These are phyloP conservation scores for Orientallactaga bullata DNA, from an alignment of 2,113 vertebrate species.

Conservation along the genomic window DNA sequence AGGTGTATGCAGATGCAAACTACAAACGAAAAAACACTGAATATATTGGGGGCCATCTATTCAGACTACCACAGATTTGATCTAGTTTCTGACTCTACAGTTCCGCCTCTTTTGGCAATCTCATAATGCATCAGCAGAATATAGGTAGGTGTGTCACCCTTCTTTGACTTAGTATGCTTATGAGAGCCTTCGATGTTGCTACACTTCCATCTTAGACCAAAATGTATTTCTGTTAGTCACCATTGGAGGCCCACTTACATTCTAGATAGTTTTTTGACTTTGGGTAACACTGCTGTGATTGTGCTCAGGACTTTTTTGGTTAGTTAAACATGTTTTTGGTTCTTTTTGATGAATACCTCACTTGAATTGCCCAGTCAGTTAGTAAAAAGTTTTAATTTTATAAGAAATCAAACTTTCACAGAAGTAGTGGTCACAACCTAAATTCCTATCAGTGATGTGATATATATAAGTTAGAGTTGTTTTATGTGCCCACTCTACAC, in stretches of 20 bases:
- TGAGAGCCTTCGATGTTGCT: not conserved
- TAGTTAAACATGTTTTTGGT: not conserved
- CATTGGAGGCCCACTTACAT: not conserved
- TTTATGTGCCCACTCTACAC: not conserved
- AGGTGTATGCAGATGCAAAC: too few relatives aligned
- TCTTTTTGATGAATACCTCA: not conserved
- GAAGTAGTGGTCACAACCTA: not conserved
- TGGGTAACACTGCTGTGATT: not conserved
- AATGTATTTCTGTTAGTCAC: not conserved
- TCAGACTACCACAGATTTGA: too few relatives aligned
- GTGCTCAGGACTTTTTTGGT: not conserved
- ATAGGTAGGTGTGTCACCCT: not conserved
- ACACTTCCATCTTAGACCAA: too few relatives aligned
- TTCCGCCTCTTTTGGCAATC: not conserved
- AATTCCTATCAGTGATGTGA: not conserved
- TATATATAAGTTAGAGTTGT: not conserved
- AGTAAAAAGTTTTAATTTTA: not conserved
- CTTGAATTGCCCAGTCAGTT: constrained; percentile 28
- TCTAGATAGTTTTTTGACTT: not conserved
- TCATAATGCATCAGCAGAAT: not conserved
- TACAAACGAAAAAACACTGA: too few relatives aligned
- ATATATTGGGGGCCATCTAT: too few relatives aligned
- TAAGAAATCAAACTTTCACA: not conserved
- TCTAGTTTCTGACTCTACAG: not conserved
- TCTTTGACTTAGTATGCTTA: not conserved